A percentile compares a stretch with the other conserved stretches of the same genome.
These are phyloP conservation scores for Plutomurus gul DNA, from an alignment of 1,140 invertebrate species.

Conservation along the genomic window DNA sequence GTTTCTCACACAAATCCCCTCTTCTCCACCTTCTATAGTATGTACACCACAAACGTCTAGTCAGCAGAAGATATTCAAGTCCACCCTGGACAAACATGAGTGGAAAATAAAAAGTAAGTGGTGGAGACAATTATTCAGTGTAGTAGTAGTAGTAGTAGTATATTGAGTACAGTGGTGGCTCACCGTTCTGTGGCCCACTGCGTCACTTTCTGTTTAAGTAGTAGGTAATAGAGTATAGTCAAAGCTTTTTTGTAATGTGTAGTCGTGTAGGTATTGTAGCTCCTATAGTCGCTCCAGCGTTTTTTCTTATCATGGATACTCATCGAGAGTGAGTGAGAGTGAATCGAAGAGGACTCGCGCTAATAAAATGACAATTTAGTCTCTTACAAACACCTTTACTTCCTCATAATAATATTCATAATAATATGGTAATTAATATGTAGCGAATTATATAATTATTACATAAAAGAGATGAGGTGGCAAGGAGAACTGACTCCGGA, in stretches of 20 bases:
- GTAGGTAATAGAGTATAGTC: no score
- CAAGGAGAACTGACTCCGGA: slow-evolving; percentile 8
- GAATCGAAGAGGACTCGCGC: slow-evolving; percentile 13
- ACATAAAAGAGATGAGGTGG: slow-evolving; percentile 23
- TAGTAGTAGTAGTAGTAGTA: no score
- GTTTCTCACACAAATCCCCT: neutral
- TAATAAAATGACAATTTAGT: slow-evolving; percentile 22
- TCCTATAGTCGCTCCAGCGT: neutral
- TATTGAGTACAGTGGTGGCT: no score
- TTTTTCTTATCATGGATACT: neutral
- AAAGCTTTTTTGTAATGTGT: no score
- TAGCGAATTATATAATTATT: slow-evolving; percentile 18
- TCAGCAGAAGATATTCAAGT: no score
- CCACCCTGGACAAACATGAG: no score
- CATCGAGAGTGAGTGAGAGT: slow-evolving; percentile 16
- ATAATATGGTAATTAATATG: slow-evolving; percentile 9
- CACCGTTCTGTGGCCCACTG: no score
- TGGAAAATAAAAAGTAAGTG: no score
- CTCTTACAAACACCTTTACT: slow-evolving; percentile 27
- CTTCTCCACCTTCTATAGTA: neutral
- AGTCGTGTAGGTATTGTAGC: no score
- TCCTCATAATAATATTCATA: slow-evolving; percentile 23
- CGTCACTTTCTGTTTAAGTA: no score
- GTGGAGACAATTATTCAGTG: no score
- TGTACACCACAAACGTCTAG: no score